Evolutionary conservation across 2,888 invertebrate genomes (phyloP), one percentile per base, ranked within the genome.

Genomic region (Stratiomys singularior): DNA sequence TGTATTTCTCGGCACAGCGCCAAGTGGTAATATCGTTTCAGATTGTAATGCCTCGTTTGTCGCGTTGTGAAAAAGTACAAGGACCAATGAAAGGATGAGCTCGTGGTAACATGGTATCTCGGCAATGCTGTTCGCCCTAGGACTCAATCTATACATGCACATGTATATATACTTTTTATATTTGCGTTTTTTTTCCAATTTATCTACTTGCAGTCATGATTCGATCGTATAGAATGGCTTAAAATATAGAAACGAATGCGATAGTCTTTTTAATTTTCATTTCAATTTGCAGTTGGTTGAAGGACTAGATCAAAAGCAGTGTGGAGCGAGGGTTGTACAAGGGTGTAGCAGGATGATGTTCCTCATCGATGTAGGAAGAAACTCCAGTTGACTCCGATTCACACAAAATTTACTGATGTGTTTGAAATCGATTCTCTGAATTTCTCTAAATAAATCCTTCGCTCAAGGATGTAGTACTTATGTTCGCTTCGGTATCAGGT

Each of bases 1-100:
- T 78, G 78, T 63, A 66, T 76, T 76, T 74, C 67, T 78, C 78
- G 78, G 78, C 78, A 76, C 30, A 78, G 60, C 76, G 78, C 78
- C 78, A 78, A 78, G 69, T 67, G 78, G 76, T 78, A 78, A 67
- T 78, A 66, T 78, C 78, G 76, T 67, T 67, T 78, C 76, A 28
- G 76, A 18, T 67, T 60, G 76, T 76, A 76, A 78, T 76, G 67
- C 67, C 44, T 67, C 67, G 67, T 67, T 67, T 74, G 78, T 69
- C 76, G 37, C 77, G 47, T 44, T 27, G 37, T 23, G 69, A 76
- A 67, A 76, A 78, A 66, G 78, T 15, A 64, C n/a, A 21, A 11
- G 28, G 28, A 25, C 13, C n/a, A 44, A n/a, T 44, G 46, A 67
- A 9, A 18, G 52, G 52, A 52, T 52, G 52, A 44, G 21, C 44